Conservation (phyloP, 23 tunicate genomes). For the Corella eumyota region DNA sequence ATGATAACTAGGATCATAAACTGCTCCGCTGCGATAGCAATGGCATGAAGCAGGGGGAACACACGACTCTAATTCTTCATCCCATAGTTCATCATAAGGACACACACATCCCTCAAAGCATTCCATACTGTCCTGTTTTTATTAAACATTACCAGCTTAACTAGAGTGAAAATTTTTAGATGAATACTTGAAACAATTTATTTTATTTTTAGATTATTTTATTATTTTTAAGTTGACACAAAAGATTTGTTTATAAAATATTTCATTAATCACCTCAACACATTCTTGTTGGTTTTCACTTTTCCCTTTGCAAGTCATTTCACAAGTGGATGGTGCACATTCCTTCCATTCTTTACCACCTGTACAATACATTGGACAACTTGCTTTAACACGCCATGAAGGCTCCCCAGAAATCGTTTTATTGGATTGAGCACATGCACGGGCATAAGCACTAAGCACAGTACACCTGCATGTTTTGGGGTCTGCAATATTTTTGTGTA, state of each 20-base stretch:
- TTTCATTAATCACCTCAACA: background rate
- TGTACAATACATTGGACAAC: slow-evolving; percentile 29
- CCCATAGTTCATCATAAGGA: slow-evolving; percentile 28
- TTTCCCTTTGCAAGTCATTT: slow-evolving; percentile 43
- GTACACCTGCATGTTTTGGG: slow-evolving; percentile 22
- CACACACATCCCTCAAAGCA: slow-evolving; percentile 70
- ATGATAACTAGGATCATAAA: slow-evolving; percentile 11
- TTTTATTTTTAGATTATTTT: too few relatives aligned
- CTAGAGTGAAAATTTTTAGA: background rate
- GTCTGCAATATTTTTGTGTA: slow-evolving; percentile 22
- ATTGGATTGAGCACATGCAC: slow-evolving; percentile 21
- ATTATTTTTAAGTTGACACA: background rate
- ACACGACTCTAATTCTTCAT: slow-evolving; percentile 21
- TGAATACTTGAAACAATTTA: background rate
- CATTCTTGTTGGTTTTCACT: slow-evolving; percentile 3
- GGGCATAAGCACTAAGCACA: slow-evolving; percentile 57
- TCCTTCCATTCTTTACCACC: slow-evolving; percentile 40
- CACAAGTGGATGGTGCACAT: slow-evolving; percentile 38
- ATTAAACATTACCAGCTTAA: background rate
- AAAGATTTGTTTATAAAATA: background rate
- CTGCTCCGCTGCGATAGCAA: slow-evolving; percentile 40
- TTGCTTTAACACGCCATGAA: slow-evolving; percentile 29
- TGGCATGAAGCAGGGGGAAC: slow-evolving; percentile 24
- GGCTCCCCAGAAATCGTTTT: slow-evolving; percentile 1
- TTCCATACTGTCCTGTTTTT: slow-evolving; percentile 4